Evolutionary conservation across 2,888 invertebrate species (phyloP), one percentile per base, ranked within the genome.

Genomic region (Trissonchulus latispiculum): DNA sequence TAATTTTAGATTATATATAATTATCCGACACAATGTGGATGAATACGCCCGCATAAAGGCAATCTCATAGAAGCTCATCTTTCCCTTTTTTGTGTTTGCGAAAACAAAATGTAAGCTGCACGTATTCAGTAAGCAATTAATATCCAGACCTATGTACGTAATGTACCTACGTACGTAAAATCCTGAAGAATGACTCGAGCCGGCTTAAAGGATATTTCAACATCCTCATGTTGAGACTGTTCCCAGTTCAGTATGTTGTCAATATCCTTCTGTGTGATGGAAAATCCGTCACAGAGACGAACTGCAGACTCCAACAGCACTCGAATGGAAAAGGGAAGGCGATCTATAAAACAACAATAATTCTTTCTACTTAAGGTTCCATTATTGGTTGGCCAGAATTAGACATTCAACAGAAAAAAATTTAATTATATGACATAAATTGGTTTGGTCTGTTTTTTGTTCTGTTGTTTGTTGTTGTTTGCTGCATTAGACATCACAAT

Each of bases 141-240:
- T 59, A 59, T 18, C 23, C 15, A 59, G 59, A 15, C 59, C 59
- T 59, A n/a, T n/a, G n/a, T n/a, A n/a, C n/a, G n/a, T n/a, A n/a
- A n/a, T n/a, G n/a, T n/a, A n/a, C n/a, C n/a, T n/a, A n/a, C n/a
- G n/a, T 81, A 94, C 95, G 86, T 87, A 78, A 86, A 86, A 76
- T 86, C 86, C 88, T 96, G 96, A 32, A 99, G 86, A 77, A 99
- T 91, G 74, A 97, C 97, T 78, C 97, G 87, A 0, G 96, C 92
- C 0, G 97, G 97, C 84, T 93, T 93, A 84, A 97, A 99, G 0
- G 95, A 90, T 36, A 99, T 90, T 86, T 99, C 97, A 36, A 92
- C 90, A 61, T 78, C 77, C 0, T 82, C 80, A 15, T 80, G 78
- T 83, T 93, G 91, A 82, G 90, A 90, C 67, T 84, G 84, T 80